A percentile compares a stretch with the other conserved stretches of the same genome.
phyloP scores from a whole-genome alignment of 2,113 vertebrate genomes.

The Albula goreensis region DNA sequence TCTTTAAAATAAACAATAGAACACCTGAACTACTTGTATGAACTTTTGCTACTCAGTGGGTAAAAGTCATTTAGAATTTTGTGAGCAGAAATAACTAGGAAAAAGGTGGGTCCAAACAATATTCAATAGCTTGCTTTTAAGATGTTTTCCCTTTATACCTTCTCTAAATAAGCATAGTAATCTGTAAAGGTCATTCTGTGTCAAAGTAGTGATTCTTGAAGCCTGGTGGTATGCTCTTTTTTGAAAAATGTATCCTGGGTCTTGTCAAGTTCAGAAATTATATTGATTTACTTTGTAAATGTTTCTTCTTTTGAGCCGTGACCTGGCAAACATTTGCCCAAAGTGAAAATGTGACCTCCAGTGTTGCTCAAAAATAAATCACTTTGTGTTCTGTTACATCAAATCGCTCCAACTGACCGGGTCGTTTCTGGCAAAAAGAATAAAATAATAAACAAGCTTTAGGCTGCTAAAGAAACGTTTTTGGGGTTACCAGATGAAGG shows the following conservation, averaged over 20 bases:
- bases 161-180: too few relatives aligned
- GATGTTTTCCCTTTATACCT: neutral
- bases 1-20: too few relatives aligned
- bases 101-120: neutral
- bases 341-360: neutral
- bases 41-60: too few relatives aligned
- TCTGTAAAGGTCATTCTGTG: too few relatives aligned
- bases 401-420: too few relatives aligned
- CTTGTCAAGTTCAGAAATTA: neutral
- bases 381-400: neutral
- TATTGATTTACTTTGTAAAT: neutral
- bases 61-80: neutral
- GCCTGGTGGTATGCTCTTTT: neutral
- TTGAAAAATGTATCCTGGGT: neutral
- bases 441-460: too few relatives aligned
- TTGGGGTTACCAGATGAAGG: too few relatives aligned
- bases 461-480: too few relatives aligned
- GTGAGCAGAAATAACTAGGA: neutral
- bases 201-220: neutral
- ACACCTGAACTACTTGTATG: too few relatives aligned
- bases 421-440: too few relatives aligned
- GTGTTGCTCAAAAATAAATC: neutral
- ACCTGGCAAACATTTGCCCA: neutral
- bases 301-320: neutral
- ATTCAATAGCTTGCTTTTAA: neutral